These are phyloP conservation scores for Acanthoscelides obtectus DNA, from an alignment of 2,888 invertebrate species.

Conservation along the genomic window DNA sequence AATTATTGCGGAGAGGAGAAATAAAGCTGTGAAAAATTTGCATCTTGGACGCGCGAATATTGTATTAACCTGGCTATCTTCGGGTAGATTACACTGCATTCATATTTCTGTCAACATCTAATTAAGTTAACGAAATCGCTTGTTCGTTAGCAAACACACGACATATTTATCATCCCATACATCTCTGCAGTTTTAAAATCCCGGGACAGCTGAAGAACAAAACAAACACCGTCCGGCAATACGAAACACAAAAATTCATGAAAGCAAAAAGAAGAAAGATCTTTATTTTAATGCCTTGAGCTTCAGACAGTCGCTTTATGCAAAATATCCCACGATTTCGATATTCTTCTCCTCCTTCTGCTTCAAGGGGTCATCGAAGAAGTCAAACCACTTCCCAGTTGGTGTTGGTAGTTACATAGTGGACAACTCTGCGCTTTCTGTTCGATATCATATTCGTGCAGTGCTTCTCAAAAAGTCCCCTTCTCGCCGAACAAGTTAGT, in stretches of 20 bases:
- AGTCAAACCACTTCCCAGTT: slow-evolving; percentile 17
- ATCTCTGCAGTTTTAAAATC: neutral
- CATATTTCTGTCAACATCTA: neutral
- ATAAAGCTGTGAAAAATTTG: too few species aligned
- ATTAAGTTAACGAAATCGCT: neutral
- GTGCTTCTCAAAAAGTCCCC: too few species aligned
- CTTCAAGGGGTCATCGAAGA: slow-evolving; percentile 16
- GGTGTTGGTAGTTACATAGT: slow-evolving; percentile 3
- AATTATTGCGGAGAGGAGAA: too few species aligned
- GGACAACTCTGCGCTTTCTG: too few species aligned
- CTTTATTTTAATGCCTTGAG: slow-evolving; percentile 4
- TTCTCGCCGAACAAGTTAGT: too few species aligned
- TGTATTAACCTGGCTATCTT: too few species aligned
- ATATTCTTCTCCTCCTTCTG: slow-evolving; percentile 8
- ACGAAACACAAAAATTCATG: neutral
- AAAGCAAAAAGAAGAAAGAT: neutral
- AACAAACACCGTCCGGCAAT: neutral
- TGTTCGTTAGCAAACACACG: neutral
- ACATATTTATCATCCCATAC: neutral
- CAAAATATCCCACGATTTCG: slow-evolving; percentile 17
- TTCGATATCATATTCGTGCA: too few species aligned
- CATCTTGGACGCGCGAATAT: too few species aligned
- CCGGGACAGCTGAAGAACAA: neutral
- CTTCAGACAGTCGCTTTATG: slow-evolving; percentile 15
- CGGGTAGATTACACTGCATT: neutral